Percentiles rank a stretch among this genome's conserved stretches.
Conservation (phyloP, 2,113 vertebrate genomes). For the Arvicanthis niloticus region DNA sequence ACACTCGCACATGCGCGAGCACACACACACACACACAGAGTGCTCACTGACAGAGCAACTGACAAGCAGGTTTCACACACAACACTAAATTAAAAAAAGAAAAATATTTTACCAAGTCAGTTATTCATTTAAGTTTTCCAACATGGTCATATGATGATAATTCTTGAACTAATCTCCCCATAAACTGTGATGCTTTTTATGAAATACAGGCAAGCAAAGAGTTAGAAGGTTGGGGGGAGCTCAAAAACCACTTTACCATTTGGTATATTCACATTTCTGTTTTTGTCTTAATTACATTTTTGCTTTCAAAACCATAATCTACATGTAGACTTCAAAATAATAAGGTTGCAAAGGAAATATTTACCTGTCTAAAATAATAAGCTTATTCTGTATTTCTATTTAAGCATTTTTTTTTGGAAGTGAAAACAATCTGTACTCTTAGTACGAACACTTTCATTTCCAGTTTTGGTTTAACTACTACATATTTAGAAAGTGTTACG, state of each 20-base stretch:
- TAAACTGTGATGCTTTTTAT: neutral
- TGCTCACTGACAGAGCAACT: neutral
- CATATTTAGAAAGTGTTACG: neutral
- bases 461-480: slow-evolving; percentile 34
- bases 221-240: neutral
- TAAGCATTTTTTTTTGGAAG: slow-evolving; percentile 2
- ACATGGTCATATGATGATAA: neutral
- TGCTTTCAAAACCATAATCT: neutral
- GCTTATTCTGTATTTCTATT: neutral
- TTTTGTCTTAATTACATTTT: neutral
- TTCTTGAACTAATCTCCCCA: neutral
- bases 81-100: neutral
- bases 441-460: slow-evolving; percentile 33
- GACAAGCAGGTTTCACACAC: neutral
- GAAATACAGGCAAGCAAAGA: slow-evolving; percentile 1
- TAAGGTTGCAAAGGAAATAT: neutral
- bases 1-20: no score
- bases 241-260: slow-evolving; percentile 39
- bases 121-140: slow-evolving; percentile 31
- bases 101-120: neutral
- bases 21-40: neutral
- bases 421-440: slow-evolving; percentile 26
- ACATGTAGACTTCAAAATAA: slow-evolving; percentile 9
- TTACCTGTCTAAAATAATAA: slow-evolving; percentile 10
- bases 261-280: neutral